Base-by-base conservation (phyloP, 2,113 vertebrate genomes). In the Bombycilla garrulus region DNA sequence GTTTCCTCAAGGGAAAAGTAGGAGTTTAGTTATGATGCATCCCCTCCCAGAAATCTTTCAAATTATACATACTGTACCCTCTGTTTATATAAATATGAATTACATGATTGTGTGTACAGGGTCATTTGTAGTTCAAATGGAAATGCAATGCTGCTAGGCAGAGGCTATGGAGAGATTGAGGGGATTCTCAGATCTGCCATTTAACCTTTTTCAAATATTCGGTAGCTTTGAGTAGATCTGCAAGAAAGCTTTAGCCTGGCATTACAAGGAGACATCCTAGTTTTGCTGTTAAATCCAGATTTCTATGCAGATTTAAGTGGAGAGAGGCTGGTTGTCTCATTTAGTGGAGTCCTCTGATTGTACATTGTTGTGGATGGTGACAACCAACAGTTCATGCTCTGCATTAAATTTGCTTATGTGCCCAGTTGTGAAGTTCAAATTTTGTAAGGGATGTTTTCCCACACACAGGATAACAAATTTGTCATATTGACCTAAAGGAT, bases 81-180 rank as follows among this genome's bases (percentile, higher is more conserved):
- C 95, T 98, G 96, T 97, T 98, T 97, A 97, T 98, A 98, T 95
- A 97, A 98, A 98, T 97, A 97, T 98, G 97, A 98, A 97, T 97
- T 97, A 97, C 91, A 96, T 73, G 97, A 95, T 97, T 98, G 97
- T 98, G 94, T 89, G 94, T 77, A 65, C 82, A 79, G 95, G 97
- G 97, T 98, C 98, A 97, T 57, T 78, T 89, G 81, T 67, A 97
- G 98, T 98, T 97, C 98, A 97, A 65, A 96, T 87, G 92, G 95
- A 96, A 97, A 97, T 90, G 92, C 92, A 96, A 60, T 95, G 95
- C 96, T 87, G 82, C 73, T 61, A 78, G 90, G 78, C 84, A 90
- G 94, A 95, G 88, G 84, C 89, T 77, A 56, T 72, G 33, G 66
- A 83, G 44, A 89, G 72, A 86, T 76, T 0, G 47, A 89, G n/a